Evolutionary conservation across 2,797 vertebrate species (phyloP).

Genomic region (Enteromius trimaculatus): DNA sequence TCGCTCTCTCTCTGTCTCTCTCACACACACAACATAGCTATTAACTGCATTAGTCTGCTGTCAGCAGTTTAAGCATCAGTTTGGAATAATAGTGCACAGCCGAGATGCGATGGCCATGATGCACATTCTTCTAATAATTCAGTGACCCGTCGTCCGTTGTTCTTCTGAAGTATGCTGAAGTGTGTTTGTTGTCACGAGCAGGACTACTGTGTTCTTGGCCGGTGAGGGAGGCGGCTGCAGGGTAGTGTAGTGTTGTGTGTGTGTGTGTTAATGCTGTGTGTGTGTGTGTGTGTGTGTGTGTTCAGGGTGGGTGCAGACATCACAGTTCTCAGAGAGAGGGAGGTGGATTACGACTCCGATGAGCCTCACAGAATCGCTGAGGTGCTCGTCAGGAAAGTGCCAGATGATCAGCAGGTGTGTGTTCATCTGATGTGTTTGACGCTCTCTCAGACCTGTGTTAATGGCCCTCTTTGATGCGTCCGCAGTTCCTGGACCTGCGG

Average conservation of each 20-base stretch:
- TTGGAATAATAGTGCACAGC: too few species aligned
- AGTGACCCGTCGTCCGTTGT: too few species aligned
- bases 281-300: slow-evolving; percentile 16
- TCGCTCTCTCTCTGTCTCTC: too few species aligned
- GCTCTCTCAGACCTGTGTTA: not conserved
- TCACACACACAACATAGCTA: too few species aligned
- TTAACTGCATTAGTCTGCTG: too few species aligned
- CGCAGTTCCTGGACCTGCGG: slow-evolving; percentile 87
- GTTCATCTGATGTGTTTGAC: not conserved
- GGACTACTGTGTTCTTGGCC: not conserved
- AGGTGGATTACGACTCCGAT: slow-evolving; percentile 91
- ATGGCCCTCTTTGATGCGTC: slow-evolving; percentile 18
- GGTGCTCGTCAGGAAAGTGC: slow-evolving; percentile 95
- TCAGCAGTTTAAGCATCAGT: too few species aligned
- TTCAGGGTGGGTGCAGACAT: slow-evolving; percentile 94
- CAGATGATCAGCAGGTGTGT: slow-evolving; percentile 93
- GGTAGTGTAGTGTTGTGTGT: not conserved
- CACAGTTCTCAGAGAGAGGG: slow-evolving; percentile 88
- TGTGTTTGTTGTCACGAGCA: not conserved
- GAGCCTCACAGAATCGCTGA: slow-evolving; percentile 89
- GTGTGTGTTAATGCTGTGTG: too few species aligned
- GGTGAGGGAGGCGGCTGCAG: too few species aligned
- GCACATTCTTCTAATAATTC: too few species aligned
- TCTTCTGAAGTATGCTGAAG: not conserved
- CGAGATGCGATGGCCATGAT: too few species aligned